Percentiles rank a stretch among this genome's conserved stretches.
Evolutionary conservation across 1,140 invertebrate genomes (phyloP).

Genomic region (Microplitis demolitor): DNA sequence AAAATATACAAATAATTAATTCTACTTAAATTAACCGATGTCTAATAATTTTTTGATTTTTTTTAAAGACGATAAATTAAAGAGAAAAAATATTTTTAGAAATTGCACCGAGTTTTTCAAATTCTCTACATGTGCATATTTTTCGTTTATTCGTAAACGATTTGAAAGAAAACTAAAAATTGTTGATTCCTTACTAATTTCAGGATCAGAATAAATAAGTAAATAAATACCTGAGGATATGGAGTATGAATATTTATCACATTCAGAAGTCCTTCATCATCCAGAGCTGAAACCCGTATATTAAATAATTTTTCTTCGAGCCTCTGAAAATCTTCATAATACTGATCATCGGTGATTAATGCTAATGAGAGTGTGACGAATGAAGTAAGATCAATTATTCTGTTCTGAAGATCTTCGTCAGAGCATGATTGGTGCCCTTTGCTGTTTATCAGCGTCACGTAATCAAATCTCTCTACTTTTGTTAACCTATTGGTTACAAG

Average conservation of each 20-base stretch:
- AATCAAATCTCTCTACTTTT: background rate
- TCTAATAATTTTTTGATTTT: too few species aligned
- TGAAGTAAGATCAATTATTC: background rate
- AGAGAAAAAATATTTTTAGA: background rate
- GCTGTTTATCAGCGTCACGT: background rate
- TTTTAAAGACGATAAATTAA: background rate
- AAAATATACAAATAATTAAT: background rate
- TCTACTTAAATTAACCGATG: too few species aligned
- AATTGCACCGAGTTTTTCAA: too few species aligned
- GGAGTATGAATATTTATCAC: background rate
- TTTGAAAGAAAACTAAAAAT: too few species aligned
- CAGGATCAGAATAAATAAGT: too few species aligned
- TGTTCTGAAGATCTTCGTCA: background rate
- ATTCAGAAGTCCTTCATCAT: background rate
- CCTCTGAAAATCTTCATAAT: background rate
- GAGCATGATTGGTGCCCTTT: background rate
- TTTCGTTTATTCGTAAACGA: too few species aligned
- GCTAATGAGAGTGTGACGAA: background rate
- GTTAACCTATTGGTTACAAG: background rate
- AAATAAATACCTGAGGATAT: background rate
- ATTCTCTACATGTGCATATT: too few species aligned
- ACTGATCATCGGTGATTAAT: background rate
- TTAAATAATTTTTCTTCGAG: background rate
- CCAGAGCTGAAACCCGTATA: background rate
- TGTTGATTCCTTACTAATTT: too few species aligned